These are phyloP conservation scores for Drosophila cardini DNA, from an alignment of 1,140 invertebrate genomes.

Conservation along the genomic window DNA sequence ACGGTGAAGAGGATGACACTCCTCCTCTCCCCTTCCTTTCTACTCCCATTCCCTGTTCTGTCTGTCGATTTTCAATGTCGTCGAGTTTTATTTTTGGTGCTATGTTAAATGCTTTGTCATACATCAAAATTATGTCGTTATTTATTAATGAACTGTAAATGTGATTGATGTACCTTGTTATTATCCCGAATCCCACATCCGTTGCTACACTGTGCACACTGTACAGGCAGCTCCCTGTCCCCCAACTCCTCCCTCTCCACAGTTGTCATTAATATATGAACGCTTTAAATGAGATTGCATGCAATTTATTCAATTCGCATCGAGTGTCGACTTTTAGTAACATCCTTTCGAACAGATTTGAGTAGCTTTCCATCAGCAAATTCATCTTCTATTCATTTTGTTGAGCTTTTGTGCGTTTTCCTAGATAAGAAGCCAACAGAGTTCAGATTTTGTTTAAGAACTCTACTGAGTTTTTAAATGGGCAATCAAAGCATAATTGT, in stretches of 20 bases:
- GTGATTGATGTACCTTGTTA: conserved; percentile 66
- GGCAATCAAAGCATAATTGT: too few species aligned
- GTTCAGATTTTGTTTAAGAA: background rate
- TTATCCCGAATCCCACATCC: conserved; percentile 22
- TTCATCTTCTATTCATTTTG: conserved; percentile 7
- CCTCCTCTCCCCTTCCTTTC: too few species aligned
- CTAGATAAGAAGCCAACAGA: background rate
- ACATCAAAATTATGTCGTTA: conserved; percentile 75
- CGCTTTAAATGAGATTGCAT: conserved; percentile 69
- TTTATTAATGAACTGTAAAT: conserved; percentile 79
- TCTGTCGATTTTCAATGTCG: background rate
- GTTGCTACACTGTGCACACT: conserved; percentile 20
- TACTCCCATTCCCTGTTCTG: background rate
- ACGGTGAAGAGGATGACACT: too few species aligned
- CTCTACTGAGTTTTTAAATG: too few species aligned
- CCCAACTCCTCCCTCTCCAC: too few species aligned
- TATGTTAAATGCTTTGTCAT: conserved; percentile 75
- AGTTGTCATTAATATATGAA: conserved; percentile 59
- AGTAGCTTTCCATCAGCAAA: background rate
- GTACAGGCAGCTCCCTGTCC: background rate
- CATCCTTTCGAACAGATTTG: background rate
- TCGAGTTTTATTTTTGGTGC: conserved; percentile 6
- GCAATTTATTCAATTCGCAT: conserved; percentile 60
- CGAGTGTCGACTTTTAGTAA: conserved; percentile 2
- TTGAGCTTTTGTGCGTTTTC: background rate